These are phyloP conservation scores for Falco berigora DNA, from an alignment of 2,797 vertebrate genomes.

Conservation along the genomic window DNA sequence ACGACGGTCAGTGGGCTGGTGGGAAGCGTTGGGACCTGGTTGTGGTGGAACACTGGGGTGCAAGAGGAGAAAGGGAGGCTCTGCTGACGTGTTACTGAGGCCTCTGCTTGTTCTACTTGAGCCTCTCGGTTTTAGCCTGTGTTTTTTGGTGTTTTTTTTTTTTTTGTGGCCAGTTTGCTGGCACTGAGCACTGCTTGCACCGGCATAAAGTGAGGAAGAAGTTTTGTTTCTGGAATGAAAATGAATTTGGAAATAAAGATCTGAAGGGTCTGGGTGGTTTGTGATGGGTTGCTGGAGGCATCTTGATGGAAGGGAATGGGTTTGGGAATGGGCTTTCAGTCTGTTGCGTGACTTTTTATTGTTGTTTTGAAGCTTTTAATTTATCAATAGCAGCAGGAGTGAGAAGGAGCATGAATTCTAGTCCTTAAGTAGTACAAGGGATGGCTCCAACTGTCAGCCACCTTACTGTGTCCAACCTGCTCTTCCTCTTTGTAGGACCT, in stretches of 20 bases:
- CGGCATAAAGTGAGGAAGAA: rapidly evolving
- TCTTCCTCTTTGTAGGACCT: constrained; percentile 72
- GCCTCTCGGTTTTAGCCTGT: rapidly evolving
- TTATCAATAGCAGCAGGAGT: rapidly evolving
- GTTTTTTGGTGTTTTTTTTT: too few species aligned
- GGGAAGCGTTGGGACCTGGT: neutral
- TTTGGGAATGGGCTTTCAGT: neutral
- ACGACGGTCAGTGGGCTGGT: constrained; percentile 80
- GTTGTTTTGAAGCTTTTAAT: neutral
- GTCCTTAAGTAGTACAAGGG: rapidly evolving
- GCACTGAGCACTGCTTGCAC: rapidly evolving
- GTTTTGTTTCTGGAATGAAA: neutral
- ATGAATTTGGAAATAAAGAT: rapidly evolving
- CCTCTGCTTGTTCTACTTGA: neutral
- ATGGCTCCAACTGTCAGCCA: neutral
- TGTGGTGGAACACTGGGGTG: neutral
- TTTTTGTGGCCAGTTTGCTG: rapidly evolving
- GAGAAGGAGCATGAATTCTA: too few species aligned
- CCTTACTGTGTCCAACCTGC: neutral
- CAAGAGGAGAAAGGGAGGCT: neutral
- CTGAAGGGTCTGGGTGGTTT: neutral
- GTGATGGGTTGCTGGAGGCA: neutral
- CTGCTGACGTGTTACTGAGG: too few species aligned
- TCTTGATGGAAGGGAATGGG: rapidly evolving
- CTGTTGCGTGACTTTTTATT: rapidly evolving